Evolutionary conservation across 37 sponge, comb jelly and placozoan species (phyloP), one percentile per base, ranked within the genome.

Genomic region (Diacarnus erythraeanus): DNA sequence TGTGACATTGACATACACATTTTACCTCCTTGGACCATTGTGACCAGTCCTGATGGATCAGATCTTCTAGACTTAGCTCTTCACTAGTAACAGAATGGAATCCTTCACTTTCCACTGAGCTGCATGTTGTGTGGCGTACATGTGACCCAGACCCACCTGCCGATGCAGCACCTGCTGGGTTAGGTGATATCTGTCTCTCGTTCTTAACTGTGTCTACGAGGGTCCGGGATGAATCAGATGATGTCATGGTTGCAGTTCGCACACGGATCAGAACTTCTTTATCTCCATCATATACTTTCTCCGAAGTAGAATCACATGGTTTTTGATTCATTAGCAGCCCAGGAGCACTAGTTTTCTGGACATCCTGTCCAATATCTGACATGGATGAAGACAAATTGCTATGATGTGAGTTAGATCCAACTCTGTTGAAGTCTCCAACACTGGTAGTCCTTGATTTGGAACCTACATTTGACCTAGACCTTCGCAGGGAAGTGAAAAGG

Each of bases 101-200:
- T 0, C 76, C 84, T 57, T 76, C 84, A 29, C 76, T 76, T 38
- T 57, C 84, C 76, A 75, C 69, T 23, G 85, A 76, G 54, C 72
- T 61, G 29, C 71, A 41, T 22, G 84, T 83, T 21, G 76, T 83
- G 57, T 84, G 85, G 18, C 57, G 57, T 20, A 21, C 39, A 37
- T 79, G 47, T 29, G 34, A 6, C 20, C 27, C 42, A 20, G 36
- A 5, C 12, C 1, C 60, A 2, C 38, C 15, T n/a, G 31, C 35
- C 26, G 63, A 0, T 5, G 35, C 67, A 3, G 63, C 77, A 37
- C 64, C 64, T 0, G 77, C 77, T 35, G 77, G 77, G 29, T 76
- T 76, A 6, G 77, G 77, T 1, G 77, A 76, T 33, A 20, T 18
- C 21, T 29, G 35, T 17, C 41, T 17, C 3, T 74, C 74, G 22